Base-by-base conservation (phyloP, 2,113 vertebrate genomes). In the Phalacrocorax brasilianus region DNA sequence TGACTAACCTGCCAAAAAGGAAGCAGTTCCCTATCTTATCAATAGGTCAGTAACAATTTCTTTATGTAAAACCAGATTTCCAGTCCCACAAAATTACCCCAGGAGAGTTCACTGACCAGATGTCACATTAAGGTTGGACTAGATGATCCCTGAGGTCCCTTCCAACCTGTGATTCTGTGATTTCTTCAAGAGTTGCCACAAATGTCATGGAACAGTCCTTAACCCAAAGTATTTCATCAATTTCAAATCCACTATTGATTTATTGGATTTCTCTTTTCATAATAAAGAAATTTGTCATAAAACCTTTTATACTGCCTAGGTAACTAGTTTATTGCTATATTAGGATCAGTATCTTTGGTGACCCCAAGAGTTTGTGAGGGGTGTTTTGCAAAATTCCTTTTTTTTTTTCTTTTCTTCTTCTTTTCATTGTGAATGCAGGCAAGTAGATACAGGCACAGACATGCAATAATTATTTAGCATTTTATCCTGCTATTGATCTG, bases 11-110 rank as follows among this genome's bases (percentile, higher is more conserved):
- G 94, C 65, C 75, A 81, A 66, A 89, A 92, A 91, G 30, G 38
- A 94, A 74, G 12, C 44, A 49, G 21, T 86, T 56, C 77, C 72
- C 68, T 74, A 79, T 84, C 9, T 0, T 58, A 63, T 72, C 73
- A 84, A 80, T 79, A 94, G 66, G 90, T 78, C 82, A 89, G 49
- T 49, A 88, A 76, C 61, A 74, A 88, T 88, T 94, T 82, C 45
- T 95, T 90, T 83, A 89, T 28, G n/a, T 23, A 93, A 97, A 91
- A 53, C 16, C 52, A 72, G 59, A 86, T 62, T 96, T 95, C 45
- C 30, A 84, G 16, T 71, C 88, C 63, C 78, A 85, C 55, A 92
- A 33, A 91, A 76, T 32, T 47, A 68, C 15, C 83, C 89, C 89
- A 58, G 59, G 84, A 42, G 91, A 76, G 16, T 88, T 94, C 58